Conservation (phyloP, 2,797 vertebrate species). For the Margarornis squamiger region DNA sequence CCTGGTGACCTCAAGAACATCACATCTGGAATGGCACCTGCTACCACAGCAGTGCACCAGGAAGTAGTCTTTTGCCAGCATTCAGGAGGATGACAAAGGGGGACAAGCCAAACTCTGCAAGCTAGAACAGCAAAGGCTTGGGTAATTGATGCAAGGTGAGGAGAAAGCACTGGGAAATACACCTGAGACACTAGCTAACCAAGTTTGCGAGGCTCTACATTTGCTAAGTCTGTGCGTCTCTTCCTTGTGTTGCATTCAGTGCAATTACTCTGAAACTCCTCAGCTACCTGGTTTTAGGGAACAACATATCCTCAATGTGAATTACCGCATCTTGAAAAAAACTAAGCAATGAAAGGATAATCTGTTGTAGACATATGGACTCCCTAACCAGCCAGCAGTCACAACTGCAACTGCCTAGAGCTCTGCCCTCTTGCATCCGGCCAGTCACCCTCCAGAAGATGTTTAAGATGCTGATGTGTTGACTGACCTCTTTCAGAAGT, state of each 20-base stretch:
- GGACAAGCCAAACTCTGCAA: neutral
- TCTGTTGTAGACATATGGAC: fast-evolving
- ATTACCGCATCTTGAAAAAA: neutral
- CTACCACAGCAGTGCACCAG: neutral
- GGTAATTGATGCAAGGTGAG: neutral
- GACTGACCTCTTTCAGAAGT: neutral
- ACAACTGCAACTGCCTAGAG: neutral
- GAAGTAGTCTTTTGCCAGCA: neutral
- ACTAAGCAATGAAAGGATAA: neutral
- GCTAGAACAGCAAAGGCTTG: neutral
- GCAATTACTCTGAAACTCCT: neutral
- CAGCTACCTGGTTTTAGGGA: neutral
- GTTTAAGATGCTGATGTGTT: fast-evolving
- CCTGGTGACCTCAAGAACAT: neutral
- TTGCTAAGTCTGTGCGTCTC: neutral
- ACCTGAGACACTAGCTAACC: neutral
- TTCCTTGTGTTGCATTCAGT: neutral
- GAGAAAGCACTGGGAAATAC: neutral
- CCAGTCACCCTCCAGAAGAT: neutral
- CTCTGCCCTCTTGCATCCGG: neutral
- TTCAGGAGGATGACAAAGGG: neutral
- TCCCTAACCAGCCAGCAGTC: neutral
- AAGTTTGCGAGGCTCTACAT: neutral
- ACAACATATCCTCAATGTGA: neutral
- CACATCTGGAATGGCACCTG: neutral